These are phyloP conservation scores for Spheniscus mendiculus DNA, from an alignment of 2,113 vertebrate genomes.

Conservation along the genomic window DNA sequence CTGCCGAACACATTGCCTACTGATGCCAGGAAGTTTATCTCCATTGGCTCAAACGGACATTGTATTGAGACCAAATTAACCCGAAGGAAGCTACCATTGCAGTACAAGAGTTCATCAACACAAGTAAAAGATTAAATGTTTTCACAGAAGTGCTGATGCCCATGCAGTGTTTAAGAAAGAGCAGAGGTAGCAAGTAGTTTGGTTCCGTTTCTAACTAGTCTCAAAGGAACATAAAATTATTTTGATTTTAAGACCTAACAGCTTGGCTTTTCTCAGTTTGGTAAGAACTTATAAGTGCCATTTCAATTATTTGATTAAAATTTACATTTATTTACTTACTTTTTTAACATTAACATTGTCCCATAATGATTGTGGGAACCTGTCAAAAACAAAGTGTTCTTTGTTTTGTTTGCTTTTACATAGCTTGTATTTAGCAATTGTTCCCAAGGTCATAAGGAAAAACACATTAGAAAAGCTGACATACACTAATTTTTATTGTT, in stretches of 20 bases:
- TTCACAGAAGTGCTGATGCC: background rate
- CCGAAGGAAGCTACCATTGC: background rate
- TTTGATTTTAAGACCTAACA: background rate
- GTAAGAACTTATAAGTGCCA: background rate
- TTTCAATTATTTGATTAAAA: background rate
- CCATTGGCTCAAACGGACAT: background rate
- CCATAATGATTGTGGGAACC: background rate
- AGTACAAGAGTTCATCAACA: background rate
- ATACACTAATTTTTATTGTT: background rate
- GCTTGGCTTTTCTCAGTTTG: background rate
- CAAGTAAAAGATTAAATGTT: conserved; percentile 48
- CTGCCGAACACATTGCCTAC: background rate
- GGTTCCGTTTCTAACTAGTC: background rate
- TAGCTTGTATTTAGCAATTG: background rate
- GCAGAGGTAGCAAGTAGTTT: background rate
- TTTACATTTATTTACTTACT: background rate
- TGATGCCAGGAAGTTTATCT: background rate
- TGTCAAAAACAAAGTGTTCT: background rate
- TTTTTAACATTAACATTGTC: background rate
- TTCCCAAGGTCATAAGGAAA: background rate
- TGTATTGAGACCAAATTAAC: background rate
- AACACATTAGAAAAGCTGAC: background rate
- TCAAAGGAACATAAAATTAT: background rate
- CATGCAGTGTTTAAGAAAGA: background rate
- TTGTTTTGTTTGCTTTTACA: background rate